Evolutionary conservation across 2,113 vertebrate species (phyloP), one percentile per base, ranked within the genome.

Genomic region (Acrocephalus kingi): DNA sequence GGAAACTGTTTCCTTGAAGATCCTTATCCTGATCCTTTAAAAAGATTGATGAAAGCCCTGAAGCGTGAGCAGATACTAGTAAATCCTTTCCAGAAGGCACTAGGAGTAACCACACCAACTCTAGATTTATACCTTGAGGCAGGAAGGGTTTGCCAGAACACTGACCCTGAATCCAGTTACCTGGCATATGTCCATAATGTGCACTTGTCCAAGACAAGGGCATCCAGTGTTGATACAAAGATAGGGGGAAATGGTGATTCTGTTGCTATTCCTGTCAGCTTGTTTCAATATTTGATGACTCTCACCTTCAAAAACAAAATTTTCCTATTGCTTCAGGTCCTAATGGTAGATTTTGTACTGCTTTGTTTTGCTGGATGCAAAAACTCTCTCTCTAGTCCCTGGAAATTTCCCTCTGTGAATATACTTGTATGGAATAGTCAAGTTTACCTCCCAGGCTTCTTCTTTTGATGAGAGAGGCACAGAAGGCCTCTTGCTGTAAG

Each of bases 281-380:
- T 75, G 30, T 86, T 90, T 88, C 69, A 72, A 72, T 2, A 7
- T 88, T 95, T 92, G 61, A 89, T 84, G 48, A 43, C 41, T 77
- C 48, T 75, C 20, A 30, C 15, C 87, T 90, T 73, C 10, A 94
- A 85, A 91, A 77, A 13, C 76, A 58, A 43, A 7, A 64, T 86
- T 94, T 91, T 92, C 88, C 85, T 96, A 81, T 92, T 92, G 66
- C 88, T 94, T 91, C 69, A 76, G 94, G 84, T 91, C 25, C 37
- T 91, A 89, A 15, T 91, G 48, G 61, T 68, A 72, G 61, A 56
- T 91, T 95, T 78, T 45, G 31, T 33, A 48, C 48, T 89, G 45
- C 61, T 94, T 94, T 94, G 75, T 91, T 93, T 92, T 76, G 24
- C 71, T 93, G 62, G 54, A 95, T 96, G 89, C 94, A 92, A 97